Evolutionary conservation across 2,113 vertebrate species (phyloP).

Genomic region (Gopherus flavomarginatus): DNA sequence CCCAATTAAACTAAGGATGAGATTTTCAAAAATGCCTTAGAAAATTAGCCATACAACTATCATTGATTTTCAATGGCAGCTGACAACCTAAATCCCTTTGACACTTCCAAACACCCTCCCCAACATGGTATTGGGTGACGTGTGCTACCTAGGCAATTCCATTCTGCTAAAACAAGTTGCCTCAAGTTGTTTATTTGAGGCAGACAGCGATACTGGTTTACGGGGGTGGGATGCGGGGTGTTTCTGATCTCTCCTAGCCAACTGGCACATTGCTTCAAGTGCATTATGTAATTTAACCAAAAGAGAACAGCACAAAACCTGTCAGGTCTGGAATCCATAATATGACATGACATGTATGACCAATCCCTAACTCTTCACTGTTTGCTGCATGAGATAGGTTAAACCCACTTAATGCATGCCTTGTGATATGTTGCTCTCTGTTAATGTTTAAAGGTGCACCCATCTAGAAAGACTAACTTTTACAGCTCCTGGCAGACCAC

Average conservation of each 20-base stretch:
- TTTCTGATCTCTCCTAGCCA: background rate
- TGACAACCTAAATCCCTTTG: constrained; percentile 20
- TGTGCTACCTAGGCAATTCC: background rate
- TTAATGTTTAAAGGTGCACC: background rate
- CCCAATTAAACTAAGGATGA: background rate
- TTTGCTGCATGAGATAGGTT: background rate
- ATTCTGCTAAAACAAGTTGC: background rate
- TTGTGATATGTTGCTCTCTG: background rate
- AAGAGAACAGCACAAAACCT: background rate
- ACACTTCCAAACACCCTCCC: background rate
- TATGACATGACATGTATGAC: background rate
- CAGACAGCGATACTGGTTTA: background rate
- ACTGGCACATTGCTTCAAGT: background rate
- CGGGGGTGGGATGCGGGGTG: too few species aligned
- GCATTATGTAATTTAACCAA: fast-evolving
- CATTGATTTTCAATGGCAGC: background rate
- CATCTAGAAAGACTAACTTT: background rate
- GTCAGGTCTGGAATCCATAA: background rate
- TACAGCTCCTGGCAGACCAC: background rate
- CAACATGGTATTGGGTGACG: background rate
- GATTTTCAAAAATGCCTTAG: background rate
- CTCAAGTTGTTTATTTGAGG: background rate
- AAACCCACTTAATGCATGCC: background rate
- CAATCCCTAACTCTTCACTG: background rate
- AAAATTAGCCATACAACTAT: constrained; percentile 28